These are phyloP conservation scores for Ceyx melanurus DNA, from an alignment of 2,113 vertebrate species.

Conservation along the genomic window DNA sequence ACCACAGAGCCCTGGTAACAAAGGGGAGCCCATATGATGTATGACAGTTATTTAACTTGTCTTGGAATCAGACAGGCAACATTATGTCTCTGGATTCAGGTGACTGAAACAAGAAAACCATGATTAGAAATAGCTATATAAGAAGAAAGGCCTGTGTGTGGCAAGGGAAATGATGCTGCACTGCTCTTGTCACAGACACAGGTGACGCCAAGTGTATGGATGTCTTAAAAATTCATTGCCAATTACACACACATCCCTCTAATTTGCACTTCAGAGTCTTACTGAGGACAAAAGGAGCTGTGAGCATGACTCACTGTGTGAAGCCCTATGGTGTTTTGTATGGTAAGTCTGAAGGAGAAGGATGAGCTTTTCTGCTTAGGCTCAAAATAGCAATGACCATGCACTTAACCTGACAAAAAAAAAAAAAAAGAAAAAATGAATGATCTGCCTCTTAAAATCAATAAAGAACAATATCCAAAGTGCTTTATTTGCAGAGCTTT, in stretches of 20 bases:
- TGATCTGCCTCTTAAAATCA: background rate
- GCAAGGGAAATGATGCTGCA: background rate
- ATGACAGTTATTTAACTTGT: constrained; percentile 32
- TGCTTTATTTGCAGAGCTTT: background rate
- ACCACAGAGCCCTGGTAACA: constrained; percentile 22
- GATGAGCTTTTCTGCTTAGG: background rate
- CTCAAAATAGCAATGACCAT: background rate
- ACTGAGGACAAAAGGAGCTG: background rate
- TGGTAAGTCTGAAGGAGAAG: background rate
- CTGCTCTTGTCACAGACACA: background rate
- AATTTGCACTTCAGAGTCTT: constrained; percentile 17
- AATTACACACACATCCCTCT: background rate
- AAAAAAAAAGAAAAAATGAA: background rate
- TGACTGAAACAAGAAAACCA: background rate
- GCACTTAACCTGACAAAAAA: background rate
- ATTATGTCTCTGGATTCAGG: background rate
- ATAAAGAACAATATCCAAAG: background rate
- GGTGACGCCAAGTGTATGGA: background rate
- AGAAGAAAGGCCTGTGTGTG: background rate
- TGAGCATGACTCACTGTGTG: background rate
- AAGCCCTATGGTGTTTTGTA: background rate
- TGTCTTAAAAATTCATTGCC: constrained; percentile 21
- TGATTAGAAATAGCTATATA: background rate
- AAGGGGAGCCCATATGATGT: constrained; percentile 4
- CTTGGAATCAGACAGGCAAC: background rate